Evolutionary conservation across 2,113 vertebrate genomes (phyloP).

Genomic region (Beaufortia kweichowensis): DNA sequence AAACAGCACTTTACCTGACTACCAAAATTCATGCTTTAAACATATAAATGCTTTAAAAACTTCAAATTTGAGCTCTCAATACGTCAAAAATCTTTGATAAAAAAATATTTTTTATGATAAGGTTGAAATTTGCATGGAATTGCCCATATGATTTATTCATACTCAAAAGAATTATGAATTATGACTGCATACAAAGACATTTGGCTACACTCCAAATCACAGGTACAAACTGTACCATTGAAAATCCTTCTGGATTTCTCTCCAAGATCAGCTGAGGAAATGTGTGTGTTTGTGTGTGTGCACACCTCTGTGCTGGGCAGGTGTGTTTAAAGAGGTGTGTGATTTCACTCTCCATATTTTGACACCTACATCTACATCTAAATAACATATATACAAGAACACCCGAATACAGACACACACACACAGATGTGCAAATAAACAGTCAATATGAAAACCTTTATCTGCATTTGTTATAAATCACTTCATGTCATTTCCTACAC

Average conservation of each 20-base stretch:
- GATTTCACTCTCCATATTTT: constrained; percentile 65
- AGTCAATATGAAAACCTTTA: not conserved
- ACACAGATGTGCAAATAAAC: not conserved
- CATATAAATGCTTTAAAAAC: too few relatives aligned
- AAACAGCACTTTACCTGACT: too few relatives aligned
- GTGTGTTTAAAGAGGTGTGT: constrained; percentile 60
- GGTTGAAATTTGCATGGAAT: too few relatives aligned
- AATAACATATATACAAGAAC: constrained; percentile 47
- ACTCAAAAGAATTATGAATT: not conserved
- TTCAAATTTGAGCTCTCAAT: too few relatives aligned
- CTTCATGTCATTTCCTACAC: constrained; percentile 7
- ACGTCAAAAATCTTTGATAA: not conserved
- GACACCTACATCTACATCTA: constrained; percentile 53
- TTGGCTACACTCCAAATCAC: constrained; percentile 9
- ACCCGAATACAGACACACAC: constrained; percentile 35
- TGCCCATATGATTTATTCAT: not conserved
- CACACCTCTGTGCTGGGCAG: constrained; percentile 45
- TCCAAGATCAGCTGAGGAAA: constrained; percentile 19
- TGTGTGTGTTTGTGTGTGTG: constrained; percentile 49
- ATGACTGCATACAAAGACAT: not conserved
- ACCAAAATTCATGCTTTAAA: too few relatives aligned
- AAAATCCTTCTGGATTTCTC: constrained; percentile 31
- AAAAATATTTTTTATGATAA: not conserved
- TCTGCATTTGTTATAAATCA: constrained; percentile 6
- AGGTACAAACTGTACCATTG: constrained; percentile 47